Conservation (phyloP, 2,797 vertebrate genomes). For the Cynopterus sphinx region DNA sequence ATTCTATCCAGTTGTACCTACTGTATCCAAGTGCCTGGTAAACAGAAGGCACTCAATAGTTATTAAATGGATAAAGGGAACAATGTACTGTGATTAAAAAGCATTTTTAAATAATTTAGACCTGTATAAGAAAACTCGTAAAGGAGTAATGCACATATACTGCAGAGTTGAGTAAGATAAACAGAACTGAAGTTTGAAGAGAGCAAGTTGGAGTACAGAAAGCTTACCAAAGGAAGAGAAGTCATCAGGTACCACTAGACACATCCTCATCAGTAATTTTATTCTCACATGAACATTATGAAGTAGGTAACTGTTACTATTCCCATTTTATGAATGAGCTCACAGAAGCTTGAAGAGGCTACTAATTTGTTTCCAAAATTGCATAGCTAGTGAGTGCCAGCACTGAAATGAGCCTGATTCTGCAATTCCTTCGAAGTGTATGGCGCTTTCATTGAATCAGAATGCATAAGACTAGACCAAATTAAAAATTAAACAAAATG, state of each 20-base stretch:
- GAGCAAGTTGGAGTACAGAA: background rate
- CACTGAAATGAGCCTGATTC: background rate
- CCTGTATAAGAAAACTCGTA: background rate
- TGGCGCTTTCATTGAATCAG: background rate
- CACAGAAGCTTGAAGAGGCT: background rate
- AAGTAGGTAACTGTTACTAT: background rate
- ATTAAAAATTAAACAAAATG: background rate
- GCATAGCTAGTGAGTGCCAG: background rate
- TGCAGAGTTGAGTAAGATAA: background rate
- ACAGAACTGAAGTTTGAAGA: background rate
- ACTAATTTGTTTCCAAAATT: background rate
- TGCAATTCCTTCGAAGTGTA: background rate
- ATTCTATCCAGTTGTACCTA: background rate
- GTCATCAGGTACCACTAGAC: background rate
- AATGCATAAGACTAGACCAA: background rate
- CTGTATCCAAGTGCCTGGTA: background rate
- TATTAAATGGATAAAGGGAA: background rate
- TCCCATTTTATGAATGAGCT: conserved; percentile 19
- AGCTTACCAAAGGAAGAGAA: background rate
- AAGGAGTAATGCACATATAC: background rate
- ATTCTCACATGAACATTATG: background rate
- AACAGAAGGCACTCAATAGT: background rate
- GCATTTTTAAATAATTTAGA: background rate
- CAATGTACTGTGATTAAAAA: background rate
- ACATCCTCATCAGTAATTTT: background rate